phyloP scores from a whole-genome alignment of 2,797 vertebrate species.

The Cercopithecus diana region DNA sequence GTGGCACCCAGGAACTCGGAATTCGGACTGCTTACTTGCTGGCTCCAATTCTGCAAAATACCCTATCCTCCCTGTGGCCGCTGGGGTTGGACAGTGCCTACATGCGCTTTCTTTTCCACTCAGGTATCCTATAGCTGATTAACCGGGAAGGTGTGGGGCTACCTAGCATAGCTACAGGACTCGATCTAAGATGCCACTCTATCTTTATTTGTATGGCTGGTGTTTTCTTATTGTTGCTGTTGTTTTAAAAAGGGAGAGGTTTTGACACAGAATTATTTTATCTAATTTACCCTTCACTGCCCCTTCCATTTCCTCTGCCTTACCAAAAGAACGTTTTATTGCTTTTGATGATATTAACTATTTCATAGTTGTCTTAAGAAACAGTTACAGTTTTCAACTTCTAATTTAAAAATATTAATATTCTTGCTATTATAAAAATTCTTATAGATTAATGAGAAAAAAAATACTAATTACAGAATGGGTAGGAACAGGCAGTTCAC shows the following conservation, averaged over 20 bases:
- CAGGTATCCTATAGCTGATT: not conserved
- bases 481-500: not conserved
- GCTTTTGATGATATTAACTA: not conserved
- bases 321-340: not conserved
- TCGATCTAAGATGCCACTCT: not conserved
- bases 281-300: not conserved
- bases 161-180: not conserved
- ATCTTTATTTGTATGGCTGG: not conserved
- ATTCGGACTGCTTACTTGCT: not conserved
- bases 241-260: not conserved
- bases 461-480: constrained; percentile 25
- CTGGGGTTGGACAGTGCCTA: not conserved
- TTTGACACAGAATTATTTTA: not conserved
- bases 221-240: not conserved
- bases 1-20: not conserved
- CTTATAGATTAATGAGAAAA: constrained; percentile 27
- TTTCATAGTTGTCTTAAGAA: constrained; percentile 15
- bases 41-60: not conserved
- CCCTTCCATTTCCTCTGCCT: not conserved
- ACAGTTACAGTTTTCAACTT: not conserved
- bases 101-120: accelerated
- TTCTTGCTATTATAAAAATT: constrained; percentile 13
- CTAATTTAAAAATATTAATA: constrained; percentile 37
- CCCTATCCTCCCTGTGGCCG: not conserved
- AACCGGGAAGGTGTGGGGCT: not conserved